phyloP scores from a whole-genome alignment of 2,888 invertebrate species.

The Baccha elongata region DNA sequence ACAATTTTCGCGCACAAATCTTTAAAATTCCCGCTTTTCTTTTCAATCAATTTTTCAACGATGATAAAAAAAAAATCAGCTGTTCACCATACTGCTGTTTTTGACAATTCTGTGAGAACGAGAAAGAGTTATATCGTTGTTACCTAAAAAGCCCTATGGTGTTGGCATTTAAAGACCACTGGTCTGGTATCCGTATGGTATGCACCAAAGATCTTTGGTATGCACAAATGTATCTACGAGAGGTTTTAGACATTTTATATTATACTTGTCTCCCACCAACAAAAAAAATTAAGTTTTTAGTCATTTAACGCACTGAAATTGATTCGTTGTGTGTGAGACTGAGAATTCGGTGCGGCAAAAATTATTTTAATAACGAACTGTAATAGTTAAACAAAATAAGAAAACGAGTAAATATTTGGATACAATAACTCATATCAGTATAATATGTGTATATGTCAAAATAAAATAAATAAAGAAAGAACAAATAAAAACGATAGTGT shows the following conservation, averaged over 20 bases:
- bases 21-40: no score
- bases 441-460: not conserved
- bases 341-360: constrained; percentile 42
- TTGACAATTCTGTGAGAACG: no score
- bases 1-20: no score
- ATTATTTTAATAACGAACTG: constrained; percentile 11
- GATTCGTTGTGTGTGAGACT: constrained; percentile 46
- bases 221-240: no score
- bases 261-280: constrained; percentile 50
- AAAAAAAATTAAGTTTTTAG: constrained; percentile 57
- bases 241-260: constrained; percentile 49
- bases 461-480: not conserved
- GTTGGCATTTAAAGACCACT: no score
- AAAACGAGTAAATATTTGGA: constrained; percentile 31
- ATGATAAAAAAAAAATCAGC: no score
- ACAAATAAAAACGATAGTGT: not conserved
- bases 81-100: no score
- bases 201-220: no score
- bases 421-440: constrained; percentile 2
- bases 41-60: no score
- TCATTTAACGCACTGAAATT: constrained; percentile 61
- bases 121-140: no score
- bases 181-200: no score
- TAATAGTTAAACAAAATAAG: constrained; percentile 7
- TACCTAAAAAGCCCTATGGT: no score